phyloP scores from a whole-genome alignment of 2,888 invertebrate genomes.

The Orchesellides sinensis region DNA sequence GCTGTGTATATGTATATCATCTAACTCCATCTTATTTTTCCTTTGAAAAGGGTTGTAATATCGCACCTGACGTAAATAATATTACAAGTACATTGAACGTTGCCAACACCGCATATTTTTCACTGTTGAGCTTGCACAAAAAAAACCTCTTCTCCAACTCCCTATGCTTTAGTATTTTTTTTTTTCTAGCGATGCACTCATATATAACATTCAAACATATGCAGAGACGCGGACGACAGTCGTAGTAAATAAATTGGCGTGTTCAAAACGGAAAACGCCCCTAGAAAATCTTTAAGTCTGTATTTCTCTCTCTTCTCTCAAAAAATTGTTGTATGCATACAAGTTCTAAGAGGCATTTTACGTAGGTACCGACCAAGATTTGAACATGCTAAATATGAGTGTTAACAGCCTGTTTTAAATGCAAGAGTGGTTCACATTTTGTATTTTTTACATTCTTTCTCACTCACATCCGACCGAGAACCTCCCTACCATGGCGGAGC shows the following conservation, averaged over 20 bases:
- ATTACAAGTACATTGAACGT: conserved; percentile 56
- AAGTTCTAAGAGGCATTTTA: not conserved
- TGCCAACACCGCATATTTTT: conserved; percentile 64
- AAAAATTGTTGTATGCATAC: not conserved
- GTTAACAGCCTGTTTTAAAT: conserved; percentile 43
- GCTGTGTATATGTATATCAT: conserved; percentile 42
- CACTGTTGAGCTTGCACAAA: conserved; percentile 1
- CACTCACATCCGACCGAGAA: too few relatives aligned
- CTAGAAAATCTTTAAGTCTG: conserved; percentile 55
- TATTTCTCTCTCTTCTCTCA: not conserved
- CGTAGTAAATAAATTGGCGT: conserved; percentile 64
- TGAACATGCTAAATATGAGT: conserved; percentile 32
- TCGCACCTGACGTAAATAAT: conserved; percentile 66
- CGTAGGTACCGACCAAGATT: not conserved
- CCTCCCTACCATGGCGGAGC: too few relatives aligned
- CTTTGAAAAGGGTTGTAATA: conserved; percentile 55
- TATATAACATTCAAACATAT: too few relatives aligned
- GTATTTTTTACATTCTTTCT: not conserved
- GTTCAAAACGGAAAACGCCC: conserved; percentile 64
- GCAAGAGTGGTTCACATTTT: conserved; percentile 1
- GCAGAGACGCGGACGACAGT: too few relatives aligned
- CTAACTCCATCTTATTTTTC: conserved; percentile 36
- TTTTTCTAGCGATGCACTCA: conserved; percentile 43
- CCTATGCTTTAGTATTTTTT: not conserved
- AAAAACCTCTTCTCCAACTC: too few relatives aligned